Conservation (phyloP, 2,888 invertebrate species). For the Podabrus alpinus region DNA sequence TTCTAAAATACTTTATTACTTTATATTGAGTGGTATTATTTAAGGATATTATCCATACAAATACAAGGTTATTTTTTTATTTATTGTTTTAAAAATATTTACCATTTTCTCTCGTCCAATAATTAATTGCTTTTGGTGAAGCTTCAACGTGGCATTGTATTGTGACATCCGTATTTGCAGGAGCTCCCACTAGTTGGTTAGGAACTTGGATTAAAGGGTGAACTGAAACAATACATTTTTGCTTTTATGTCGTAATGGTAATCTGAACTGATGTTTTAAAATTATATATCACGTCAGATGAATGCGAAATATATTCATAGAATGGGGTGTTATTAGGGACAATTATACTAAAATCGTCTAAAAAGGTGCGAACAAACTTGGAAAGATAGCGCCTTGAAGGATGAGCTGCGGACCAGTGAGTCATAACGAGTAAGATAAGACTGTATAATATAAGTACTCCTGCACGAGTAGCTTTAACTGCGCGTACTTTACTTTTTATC, state of each 20-base stretch:
- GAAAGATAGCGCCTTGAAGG: constrained; percentile 29
- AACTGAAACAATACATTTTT: constrained; percentile 64
- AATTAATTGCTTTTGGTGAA: constrained; percentile 92
- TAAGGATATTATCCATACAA: background rate
- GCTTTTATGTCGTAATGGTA: constrained; percentile 2
- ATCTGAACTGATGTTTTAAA: background rate
- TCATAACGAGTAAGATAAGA: constrained; percentile 34
- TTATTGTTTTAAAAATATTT: constrained; percentile 41
- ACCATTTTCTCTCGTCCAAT: constrained; percentile 91
- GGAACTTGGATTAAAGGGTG: constrained; percentile 92
- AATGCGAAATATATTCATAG: constrained; percentile 17
- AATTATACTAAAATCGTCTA: constrained; percentile 29
- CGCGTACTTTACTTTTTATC: constrained; percentile 38
- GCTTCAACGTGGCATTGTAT: constrained; percentile 87
- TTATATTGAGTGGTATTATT: background rate
- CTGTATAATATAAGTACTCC: constrained; percentile 30
- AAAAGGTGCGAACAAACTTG: constrained; percentile 29
- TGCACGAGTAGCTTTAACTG: constrained; percentile 34
- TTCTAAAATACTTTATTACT: background rate
- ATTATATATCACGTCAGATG: constrained; percentile 9
- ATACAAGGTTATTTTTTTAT: background rate
- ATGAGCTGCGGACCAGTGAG: constrained; percentile 31
- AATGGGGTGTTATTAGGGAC: constrained; percentile 23
- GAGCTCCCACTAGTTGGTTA: constrained; percentile 90
- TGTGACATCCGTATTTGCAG: constrained; percentile 82